Evolutionary conservation across 2,888 invertebrate species (phyloP), one percentile per base, ranked within the genome.

Genomic region (Belgica antarctica): DNA sequence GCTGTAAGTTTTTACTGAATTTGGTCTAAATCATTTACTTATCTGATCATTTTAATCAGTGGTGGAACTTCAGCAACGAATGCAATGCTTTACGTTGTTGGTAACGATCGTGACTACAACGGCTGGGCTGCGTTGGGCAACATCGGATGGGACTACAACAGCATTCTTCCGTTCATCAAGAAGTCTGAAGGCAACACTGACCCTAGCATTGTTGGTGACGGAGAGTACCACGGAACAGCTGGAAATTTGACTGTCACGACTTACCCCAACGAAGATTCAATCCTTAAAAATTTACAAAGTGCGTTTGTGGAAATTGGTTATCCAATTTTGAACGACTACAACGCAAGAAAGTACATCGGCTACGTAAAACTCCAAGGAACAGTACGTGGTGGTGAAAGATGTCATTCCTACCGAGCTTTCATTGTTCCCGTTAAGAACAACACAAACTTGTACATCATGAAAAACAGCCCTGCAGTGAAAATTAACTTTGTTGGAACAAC

Each of bases 401-500:
- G 19, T 3, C 31, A 22, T 62, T 17, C 62, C 8, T 28, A 15
- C 2, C 17, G 27, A 34, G 62, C 34, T 2, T 62, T 62, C 34
- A 17, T 62, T 12, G 34, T 17, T 1, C 34, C 62, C 4, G 2
- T 34, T 4, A 34, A 31, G 1, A 27, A 31, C 2, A 1, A 2
- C 10, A 1, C 10, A 1, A 62, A 62, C 19, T 10, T 62, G 2
- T 62, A 15, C 19, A 19, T 62, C 2, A 7, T 62, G n/a, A 15
- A 19, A 12, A 62, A 62, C 12, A 15, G 34, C 3, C 28, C 27
- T 10, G 62, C 34, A 0, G 19, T 19, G 62, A 65, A 76, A 8
- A 57, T 76, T 1, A 72, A 76, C 7, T 71, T 74, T 25, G 72
- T 73, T 7, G 27, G 65, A 4, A 73, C 68, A 1, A 74, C 72